A percentile compares a stretch with the other conserved stretches of the same genome.
phyloP scores from a whole-genome alignment of 1,140 invertebrate genomes.

The Pissodes strobi region DNA sequence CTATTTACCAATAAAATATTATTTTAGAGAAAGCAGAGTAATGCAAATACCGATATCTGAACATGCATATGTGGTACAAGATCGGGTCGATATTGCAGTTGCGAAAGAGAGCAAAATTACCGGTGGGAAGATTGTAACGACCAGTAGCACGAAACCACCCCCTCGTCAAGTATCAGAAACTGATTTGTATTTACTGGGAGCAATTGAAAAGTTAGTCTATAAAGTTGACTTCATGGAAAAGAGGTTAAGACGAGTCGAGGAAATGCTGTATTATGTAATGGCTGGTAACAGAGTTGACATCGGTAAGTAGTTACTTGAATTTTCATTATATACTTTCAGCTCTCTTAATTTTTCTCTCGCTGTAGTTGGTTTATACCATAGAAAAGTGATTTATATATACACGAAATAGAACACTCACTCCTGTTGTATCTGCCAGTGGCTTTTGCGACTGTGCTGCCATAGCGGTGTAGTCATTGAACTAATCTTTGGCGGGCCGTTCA shows the following conservation, averaged over 20 bases:
- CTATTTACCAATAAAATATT: too few species aligned
- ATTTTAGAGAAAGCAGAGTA: slow-evolving; percentile 43
- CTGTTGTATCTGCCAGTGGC: too few species aligned
- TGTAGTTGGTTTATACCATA: too few species aligned
- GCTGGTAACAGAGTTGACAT: slow-evolving; percentile 65
- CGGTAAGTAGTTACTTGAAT: too few species aligned
- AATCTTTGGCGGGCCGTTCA: too few species aligned
- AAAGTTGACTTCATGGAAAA: slow-evolving; percentile 76
- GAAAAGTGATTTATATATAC: too few species aligned
- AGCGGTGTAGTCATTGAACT: too few species aligned
- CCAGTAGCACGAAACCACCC: slow-evolving; percentile 28
- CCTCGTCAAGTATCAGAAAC: slow-evolving; percentile 75
- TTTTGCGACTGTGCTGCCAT: too few species aligned
- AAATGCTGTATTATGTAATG: slow-evolving; percentile 75
- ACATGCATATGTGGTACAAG: slow-evolving; percentile 38
- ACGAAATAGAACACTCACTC: too few species aligned
- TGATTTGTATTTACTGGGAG: slow-evolving; percentile 77
- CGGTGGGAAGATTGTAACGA: slow-evolving; percentile 51
- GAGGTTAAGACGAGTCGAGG: slow-evolving; percentile 71
- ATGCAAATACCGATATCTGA: slow-evolving; percentile 45
- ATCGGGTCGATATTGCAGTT: slow-evolving; percentile 46
- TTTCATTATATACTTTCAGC: too few species aligned
- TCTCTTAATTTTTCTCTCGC: too few species aligned
- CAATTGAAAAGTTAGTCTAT: slow-evolving; percentile 80
- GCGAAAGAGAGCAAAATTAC: slow-evolving; percentile 52